These are phyloP conservation scores for Mythimna ferrago DNA, from an alignment of 2,888 invertebrate species.

Conservation along the genomic window DNA sequence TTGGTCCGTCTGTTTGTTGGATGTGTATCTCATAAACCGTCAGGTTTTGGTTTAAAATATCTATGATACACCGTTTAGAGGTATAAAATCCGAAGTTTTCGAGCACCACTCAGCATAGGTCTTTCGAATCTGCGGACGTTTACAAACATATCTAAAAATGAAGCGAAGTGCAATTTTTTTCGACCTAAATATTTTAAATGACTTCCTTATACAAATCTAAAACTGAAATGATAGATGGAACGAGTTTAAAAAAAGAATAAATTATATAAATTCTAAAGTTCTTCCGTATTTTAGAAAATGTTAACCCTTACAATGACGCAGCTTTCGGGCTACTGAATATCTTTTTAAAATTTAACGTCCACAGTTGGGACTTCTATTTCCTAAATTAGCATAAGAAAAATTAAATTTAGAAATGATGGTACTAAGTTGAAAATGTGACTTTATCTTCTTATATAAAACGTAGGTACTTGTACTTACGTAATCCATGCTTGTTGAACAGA, in stretches of 20 bases:
- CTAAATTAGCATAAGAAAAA: slow-evolving; percentile 61
- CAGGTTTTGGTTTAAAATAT: too few species aligned
- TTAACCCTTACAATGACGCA: slow-evolving; percentile 50
- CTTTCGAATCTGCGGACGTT: too few species aligned
- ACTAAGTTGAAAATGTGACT: slow-evolving; percentile 21
- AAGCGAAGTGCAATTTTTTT: too few species aligned
- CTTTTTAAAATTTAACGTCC: slow-evolving; percentile 54
- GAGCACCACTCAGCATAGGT: too few species aligned
- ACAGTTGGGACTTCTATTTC: slow-evolving; percentile 55
- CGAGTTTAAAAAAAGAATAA: slow-evolving; percentile 36
- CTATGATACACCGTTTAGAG: too few species aligned
- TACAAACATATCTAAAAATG: too few species aligned
- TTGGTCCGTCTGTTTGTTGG: too few species aligned
- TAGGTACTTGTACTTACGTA: neutral
- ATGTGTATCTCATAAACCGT: too few species aligned
- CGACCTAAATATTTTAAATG: too few species aligned
- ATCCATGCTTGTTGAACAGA: neutral
- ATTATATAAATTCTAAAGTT: slow-evolving; percentile 47
- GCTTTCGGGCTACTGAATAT: slow-evolving; percentile 55
- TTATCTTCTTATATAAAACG: slow-evolving; percentile 21
- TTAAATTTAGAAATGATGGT: slow-evolving; percentile 52
- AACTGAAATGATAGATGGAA: slow-evolving; percentile 36
- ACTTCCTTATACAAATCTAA: slow-evolving; percentile 19
- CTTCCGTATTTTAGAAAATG: slow-evolving; percentile 55
- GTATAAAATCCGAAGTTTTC: too few species aligned